Evolutionary conservation across 2,888 invertebrate genomes (phyloP).

Genomic region (Agriopis marginaria): DNA sequence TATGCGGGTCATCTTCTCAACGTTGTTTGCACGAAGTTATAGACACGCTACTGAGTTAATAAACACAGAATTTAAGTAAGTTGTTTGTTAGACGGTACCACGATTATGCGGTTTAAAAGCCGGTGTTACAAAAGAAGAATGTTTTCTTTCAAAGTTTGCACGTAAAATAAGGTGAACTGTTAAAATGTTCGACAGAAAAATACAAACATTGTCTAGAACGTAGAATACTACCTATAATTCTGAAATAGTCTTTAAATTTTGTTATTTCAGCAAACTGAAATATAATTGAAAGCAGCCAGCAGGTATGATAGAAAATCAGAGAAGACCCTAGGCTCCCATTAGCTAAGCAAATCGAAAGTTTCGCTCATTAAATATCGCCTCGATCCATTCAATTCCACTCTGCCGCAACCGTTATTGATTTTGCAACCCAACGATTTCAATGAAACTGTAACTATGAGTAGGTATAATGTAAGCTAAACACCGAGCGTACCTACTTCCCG

Average conservation of each 20-base stretch:
- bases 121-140: slow-evolving; percentile 11
- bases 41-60: slow-evolving; percentile 25
- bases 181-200: slow-evolving; percentile 4
- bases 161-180: background rate
- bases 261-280: background rate
- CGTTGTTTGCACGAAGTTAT: slow-evolving; percentile 28
- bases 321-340: slow-evolving; percentile 2
- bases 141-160: slow-evolving; percentile 15
- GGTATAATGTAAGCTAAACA: background rate
- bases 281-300: background rate
- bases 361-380: slow-evolving; percentile 18
- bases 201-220: background rate
- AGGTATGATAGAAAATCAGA: slow-evolving; percentile 2
- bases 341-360: slow-evolving; percentile 15
- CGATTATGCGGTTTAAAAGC: slow-evolving; percentile 27
- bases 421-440: slow-evolving; percentile 15
- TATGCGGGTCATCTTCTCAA: slow-evolving; percentile 28
- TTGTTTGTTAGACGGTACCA: slow-evolving; percentile 23
- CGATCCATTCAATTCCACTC: slow-evolving; percentile 17
- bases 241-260: background rate
- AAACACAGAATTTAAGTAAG: slow-evolving; percentile 29
- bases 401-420: slow-evolving; percentile 22
- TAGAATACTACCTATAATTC: background rate
- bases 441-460: slow-evolving; percentile 13
- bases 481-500: slow-evolving; percentile 9